Base-by-base conservation (phyloP, 2,797 vertebrate species). In the Poeciliopsis presidionis region DNA sequence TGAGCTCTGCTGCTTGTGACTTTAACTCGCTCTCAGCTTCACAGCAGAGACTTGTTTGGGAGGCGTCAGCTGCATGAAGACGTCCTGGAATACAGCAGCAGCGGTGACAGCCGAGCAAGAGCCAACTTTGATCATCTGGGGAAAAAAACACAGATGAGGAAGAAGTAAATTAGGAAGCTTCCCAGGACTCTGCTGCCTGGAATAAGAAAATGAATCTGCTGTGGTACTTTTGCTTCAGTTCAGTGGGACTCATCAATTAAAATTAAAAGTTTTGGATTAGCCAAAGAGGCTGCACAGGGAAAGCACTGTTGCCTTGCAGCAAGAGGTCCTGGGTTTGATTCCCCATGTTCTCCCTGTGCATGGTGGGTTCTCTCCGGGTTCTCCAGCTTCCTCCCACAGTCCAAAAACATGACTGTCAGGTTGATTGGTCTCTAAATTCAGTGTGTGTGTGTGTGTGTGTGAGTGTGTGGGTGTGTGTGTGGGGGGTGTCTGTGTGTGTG, bases 1-100 rank as follows among this genome's bases (percentile, higher is more conserved):
- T 28, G 74, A 81, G 70, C 61, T 16, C 55, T 46, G 57, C 46
- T 67, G 74, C 79, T 59, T 39, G 57, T 39, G 47, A 63, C 36
- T 75, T 28, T 43, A 39, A 75, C 55, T 47, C 41, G 16, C 70
- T 70, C 73, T 30, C 74, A 72, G 78, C n/a, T 30, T 41, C 78
- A 61, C 1, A 0, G 30, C 16, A 70, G 75, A 76, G 61, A 51
- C 8, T 22, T 8, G 33, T 18, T 65, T 49, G 9, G 30, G 70
- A 43, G 59, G 33, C 55, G 46, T 59, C 57, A 39, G 46, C 9
- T 61, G 70, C 25, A 43, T 72, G 74, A 39, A n/a, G 74, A 39
- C 39, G 28, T 71, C 36, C 36, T 71, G 22, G 39, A 57, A 43
- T 41, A 45, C 22, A 45, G 69, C 5, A 61, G n/a, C 69, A 30